These are phyloP conservation scores for Morone chrysops DNA, from an alignment of 2,113 vertebrate genomes.

Conservation along the genomic window DNA sequence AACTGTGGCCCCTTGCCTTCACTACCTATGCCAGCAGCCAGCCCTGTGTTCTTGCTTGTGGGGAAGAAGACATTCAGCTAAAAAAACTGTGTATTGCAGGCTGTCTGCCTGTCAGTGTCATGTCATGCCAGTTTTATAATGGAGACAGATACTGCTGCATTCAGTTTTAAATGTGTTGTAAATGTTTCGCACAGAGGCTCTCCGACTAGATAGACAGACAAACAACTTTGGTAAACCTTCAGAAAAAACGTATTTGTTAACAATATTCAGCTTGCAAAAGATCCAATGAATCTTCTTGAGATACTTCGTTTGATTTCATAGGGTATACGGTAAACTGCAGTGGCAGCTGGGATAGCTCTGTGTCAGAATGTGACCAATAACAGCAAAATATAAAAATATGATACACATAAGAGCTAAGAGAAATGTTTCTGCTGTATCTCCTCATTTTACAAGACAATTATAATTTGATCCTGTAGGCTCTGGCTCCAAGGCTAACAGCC, in stretches of 20 bases:
- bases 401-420: slow-evolving; percentile 5
- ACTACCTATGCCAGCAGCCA: neutral
- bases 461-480: slow-evolving; percentile 16
- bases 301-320: neutral
- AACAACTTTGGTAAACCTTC: neutral
- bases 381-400: neutral
- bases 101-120: neutral
- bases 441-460: slow-evolving; percentile 34
- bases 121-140: neutral
- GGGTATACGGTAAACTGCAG: neutral
- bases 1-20: neutral
- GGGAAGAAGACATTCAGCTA: neutral
- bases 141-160: neutral
- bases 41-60: neutral
- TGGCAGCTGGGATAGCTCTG: neutral
- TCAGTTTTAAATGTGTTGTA: neutral
- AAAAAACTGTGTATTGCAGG: neutral
- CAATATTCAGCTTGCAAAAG: neutral
- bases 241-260: neutral
- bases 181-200: neutral
- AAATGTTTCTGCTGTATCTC: slow-evolving; percentile 18
- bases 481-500: slow-evolving; percentile 19
- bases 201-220: neutral
- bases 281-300: neutral
- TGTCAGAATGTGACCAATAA: neutral